phyloP scores from a whole-genome alignment of 2,113 vertebrate species.

The Barbus barbus region DNA sequence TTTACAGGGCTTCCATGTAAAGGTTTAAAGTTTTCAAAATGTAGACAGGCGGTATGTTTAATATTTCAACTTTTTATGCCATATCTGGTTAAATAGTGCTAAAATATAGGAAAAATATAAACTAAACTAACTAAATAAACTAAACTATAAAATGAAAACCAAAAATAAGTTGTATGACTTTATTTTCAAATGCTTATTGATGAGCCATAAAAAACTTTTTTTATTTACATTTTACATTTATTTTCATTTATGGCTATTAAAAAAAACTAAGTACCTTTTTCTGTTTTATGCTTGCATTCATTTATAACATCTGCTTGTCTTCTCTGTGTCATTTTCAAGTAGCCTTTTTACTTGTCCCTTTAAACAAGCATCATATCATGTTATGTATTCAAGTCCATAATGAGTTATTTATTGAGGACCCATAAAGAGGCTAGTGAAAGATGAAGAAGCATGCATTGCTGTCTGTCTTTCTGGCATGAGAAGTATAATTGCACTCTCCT shows the following conservation, averaged over 20 bases:
- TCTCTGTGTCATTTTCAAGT: neutral
- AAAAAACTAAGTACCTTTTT: neutral
- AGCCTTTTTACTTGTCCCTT: neutral
- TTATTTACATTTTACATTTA: too few relatives aligned
- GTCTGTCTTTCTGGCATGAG: conserved; percentile 12
- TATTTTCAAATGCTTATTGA: neutral
- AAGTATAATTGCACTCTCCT: conserved; percentile 9
- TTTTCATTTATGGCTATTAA: neutral
- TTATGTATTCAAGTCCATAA: neutral
- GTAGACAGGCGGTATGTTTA: conserved; percentile 29
- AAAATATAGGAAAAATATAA: neutral
- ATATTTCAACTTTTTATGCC: neutral
- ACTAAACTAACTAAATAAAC: too few relatives aligned
- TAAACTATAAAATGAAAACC: too few relatives aligned
- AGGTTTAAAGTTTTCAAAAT: conserved; percentile 45
- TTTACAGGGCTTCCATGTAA: conserved; percentile 40
- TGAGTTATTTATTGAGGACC: neutral
- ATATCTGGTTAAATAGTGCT: neutral
- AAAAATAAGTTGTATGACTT: neutral
- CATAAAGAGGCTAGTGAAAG: conserved; percentile 11
- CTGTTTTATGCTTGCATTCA: neutral
- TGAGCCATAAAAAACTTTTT: too few relatives aligned
- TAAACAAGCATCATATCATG: conserved; percentile 1
- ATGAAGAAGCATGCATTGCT: neutral
- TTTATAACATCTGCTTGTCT: neutral